Conservation (phyloP, 2,113 vertebrate genomes). For the Antennarius striatus region DNA sequence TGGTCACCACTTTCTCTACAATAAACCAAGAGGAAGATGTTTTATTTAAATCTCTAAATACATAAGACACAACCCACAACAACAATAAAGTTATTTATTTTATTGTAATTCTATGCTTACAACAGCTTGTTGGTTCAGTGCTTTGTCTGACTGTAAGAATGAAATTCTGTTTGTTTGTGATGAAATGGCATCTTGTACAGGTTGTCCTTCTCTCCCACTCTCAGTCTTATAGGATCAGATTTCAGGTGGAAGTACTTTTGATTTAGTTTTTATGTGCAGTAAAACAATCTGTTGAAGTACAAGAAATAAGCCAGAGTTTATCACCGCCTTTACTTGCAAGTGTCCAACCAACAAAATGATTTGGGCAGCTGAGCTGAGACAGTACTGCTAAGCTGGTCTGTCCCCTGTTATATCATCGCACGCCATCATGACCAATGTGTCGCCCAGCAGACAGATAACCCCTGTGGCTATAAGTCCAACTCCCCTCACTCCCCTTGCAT, state of each 20-base stretch:
- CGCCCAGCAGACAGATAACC: constrained; percentile 41
- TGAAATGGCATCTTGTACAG: too few species aligned
- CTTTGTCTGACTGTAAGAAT: too few species aligned
- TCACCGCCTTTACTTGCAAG: not conserved
- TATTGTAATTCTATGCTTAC: too few species aligned
- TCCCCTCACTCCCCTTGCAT: constrained; percentile 63
- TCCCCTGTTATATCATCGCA: constrained; percentile 23
- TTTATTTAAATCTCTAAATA: not conserved
- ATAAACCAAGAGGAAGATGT: not conserved
- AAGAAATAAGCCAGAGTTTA: not conserved
- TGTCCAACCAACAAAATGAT: not conserved
- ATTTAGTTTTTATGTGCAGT: too few species aligned
- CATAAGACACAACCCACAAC: too few species aligned
- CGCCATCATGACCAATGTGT: constrained; percentile 45
- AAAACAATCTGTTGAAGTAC: not conserved
- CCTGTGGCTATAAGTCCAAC: constrained; percentile 41
- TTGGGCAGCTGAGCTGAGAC: constrained; percentile 28
- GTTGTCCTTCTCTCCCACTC: too few species aligned
- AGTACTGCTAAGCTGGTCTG: constrained; percentile 39
- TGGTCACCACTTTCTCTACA: not conserved
- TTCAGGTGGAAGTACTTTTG: too few species aligned
- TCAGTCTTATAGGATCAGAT: too few species aligned
- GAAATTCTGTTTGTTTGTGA: too few species aligned
- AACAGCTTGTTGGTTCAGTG: too few species aligned
- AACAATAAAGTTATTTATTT: too few species aligned